phyloP scores from a whole-genome alignment of 2,113 vertebrate genomes.

The Semicossyphus pulcher region DNA sequence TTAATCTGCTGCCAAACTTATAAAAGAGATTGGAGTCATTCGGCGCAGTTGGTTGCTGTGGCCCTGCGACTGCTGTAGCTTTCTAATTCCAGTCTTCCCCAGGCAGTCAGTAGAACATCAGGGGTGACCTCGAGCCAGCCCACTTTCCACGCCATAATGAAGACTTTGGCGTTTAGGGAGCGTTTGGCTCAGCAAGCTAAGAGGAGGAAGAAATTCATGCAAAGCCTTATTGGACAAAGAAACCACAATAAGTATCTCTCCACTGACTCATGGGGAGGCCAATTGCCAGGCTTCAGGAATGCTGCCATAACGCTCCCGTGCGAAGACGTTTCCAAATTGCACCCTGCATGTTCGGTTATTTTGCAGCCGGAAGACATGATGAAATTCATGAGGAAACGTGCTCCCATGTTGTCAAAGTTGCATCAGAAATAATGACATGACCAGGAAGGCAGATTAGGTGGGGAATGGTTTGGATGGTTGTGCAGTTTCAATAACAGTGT shows the following conservation, averaged over 20 bases:
- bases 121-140: slow-evolving; percentile 76
- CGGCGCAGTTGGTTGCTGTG: slow-evolving; percentile 56
- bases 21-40: slow-evolving; percentile 67
- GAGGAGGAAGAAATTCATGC: slow-evolving; percentile 67
- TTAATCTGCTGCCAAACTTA: slow-evolving; percentile 72
- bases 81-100: slow-evolving; percentile 71
- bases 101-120: slow-evolving; percentile 66
- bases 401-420: slow-evolving; percentile 6
- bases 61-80: slow-evolving; percentile 58
- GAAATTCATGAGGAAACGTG: not conserved
- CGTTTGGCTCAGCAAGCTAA: slow-evolving; percentile 62
- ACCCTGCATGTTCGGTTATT: slow-evolving; percentile 19
- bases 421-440: slow-evolving; percentile 2
- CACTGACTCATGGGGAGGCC: slow-evolving; percentile 59
- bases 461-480: not conserved
- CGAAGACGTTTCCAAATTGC: slow-evolving; percentile 47
- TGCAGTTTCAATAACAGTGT: not conserved
- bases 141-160: slow-evolving; percentile 72
- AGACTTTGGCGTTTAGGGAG: slow-evolving; percentile 69
- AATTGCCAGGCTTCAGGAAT: slow-evolving; percentile 58
- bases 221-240: slow-evolving; percentile 73
- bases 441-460: not conserved
- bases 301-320: slow-evolving; percentile 44
- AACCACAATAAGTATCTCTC: slow-evolving; percentile 68
- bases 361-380: slow-evolving; percentile 25